Percentiles rank a stretch among this genome's conserved stretches.
Evolutionary conservation across 1,140 invertebrate genomes (phyloP).

Genomic region (Eumaeus atala): DNA sequence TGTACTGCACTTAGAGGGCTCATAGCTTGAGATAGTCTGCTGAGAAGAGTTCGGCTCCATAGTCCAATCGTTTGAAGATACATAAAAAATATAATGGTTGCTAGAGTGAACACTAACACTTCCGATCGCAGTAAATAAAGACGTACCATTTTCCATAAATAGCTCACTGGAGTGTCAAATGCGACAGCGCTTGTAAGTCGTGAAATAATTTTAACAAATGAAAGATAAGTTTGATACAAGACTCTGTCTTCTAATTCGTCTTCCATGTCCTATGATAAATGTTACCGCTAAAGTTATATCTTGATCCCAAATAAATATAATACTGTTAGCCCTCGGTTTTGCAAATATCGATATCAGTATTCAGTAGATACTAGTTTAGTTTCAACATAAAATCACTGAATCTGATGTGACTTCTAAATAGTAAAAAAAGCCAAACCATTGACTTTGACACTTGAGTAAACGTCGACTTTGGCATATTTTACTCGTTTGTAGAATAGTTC

Average conservation of each 20-base stretch:
- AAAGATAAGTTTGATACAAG: slow-evolving; percentile 87
- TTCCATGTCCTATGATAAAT: slow-evolving; percentile 78
- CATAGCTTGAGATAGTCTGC: slow-evolving; percentile 81
- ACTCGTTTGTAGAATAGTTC: too few relatives aligned
- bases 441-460: too few relatives aligned
- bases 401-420: too few relatives aligned
- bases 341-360: too few relatives aligned
- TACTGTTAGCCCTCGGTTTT: too few relatives aligned
- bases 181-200: slow-evolving; percentile 83
- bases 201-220: slow-evolving; percentile 87
- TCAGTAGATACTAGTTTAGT: too few relatives aligned
- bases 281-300: too few relatives aligned
- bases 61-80: slow-evolving; percentile 86
- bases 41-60: slow-evolving; percentile 84
- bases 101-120: slow-evolving; percentile 79
- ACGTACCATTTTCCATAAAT: slow-evolving; percentile 84
- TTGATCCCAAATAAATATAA: too few relatives aligned
- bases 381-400: too few relatives aligned
- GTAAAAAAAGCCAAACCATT: too few relatives aligned
- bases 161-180: slow-evolving; percentile 78
- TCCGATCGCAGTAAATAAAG: slow-evolving; percentile 85
- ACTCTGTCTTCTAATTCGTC: slow-evolving; percentile 91
- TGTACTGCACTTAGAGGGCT: slow-evolving; percentile 74
- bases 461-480: too few relatives aligned
- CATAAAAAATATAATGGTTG: slow-evolving; percentile 80